Evolutionary conservation across 2,113 vertebrate species (phyloP).

Genomic region (Glaucidium brasilianum): DNA sequence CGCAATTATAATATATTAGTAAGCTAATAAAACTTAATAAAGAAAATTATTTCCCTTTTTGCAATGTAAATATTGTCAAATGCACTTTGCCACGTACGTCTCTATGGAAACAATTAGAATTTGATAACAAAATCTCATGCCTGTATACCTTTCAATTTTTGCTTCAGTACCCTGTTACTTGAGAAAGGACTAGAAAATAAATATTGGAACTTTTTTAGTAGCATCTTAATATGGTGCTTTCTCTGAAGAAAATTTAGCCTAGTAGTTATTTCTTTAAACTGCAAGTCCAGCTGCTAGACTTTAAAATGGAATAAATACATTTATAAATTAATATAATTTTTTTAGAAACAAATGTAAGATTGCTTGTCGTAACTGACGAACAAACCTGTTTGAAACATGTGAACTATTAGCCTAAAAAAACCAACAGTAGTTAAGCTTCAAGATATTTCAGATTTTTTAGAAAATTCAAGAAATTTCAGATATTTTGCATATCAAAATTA

Average conservation of each 20-base stretch:
- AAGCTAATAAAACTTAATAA: not conserved
- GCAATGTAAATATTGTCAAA: not conserved
- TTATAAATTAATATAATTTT: not conserved
- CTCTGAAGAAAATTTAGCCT: not conserved
- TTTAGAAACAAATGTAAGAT: not conserved
- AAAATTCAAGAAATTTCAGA: not conserved
- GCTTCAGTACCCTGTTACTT: not conserved
- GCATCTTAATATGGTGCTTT: not conserved
- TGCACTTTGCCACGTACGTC: not conserved
- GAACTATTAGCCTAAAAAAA: not conserved
- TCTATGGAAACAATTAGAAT: constrained; percentile 34
- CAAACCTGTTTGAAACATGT: not conserved
- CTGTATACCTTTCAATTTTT: not conserved
- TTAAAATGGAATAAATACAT: not conserved
- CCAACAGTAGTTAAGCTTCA: not conserved
- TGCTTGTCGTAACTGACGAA: not conserved
- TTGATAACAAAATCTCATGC: not conserved
- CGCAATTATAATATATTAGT: not conserved
- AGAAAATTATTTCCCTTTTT: not conserved
- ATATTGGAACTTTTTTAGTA: not conserved
- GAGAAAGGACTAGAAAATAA: not conserved
- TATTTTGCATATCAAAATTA: not conserved
- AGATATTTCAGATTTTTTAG: too few relatives aligned
- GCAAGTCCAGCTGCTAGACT: not conserved
- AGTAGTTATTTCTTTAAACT: not conserved